Evolutionary conservation across 1,140 invertebrate genomes (phyloP).

Genomic region (Leptopilina boulardi): DNA sequence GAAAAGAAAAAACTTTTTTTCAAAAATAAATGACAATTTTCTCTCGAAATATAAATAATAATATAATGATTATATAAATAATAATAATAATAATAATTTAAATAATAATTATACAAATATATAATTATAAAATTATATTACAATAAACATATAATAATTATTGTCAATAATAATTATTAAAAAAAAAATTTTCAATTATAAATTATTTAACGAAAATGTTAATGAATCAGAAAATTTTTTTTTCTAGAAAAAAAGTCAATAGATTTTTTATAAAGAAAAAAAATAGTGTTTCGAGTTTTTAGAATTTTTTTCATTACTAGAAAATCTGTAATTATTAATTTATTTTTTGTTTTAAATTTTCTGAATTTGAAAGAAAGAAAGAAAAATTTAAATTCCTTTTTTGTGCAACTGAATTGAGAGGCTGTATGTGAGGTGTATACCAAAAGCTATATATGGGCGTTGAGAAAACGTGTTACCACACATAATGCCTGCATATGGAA

Average conservation of each 20-base stretch:
- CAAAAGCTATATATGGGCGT: neutral
- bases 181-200: no score
- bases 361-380: neutral
- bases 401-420: neutral
- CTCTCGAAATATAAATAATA: no score
- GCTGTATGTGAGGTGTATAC: slow-evolving; percentile 7
- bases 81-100: no score
- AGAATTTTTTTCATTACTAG: neutral
- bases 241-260: no score
- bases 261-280: neutral
- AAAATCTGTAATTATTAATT: no score
- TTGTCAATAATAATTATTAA: no score
- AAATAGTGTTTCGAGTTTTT: neutral
- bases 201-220: no score
- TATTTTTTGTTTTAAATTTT: neutral
- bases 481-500: slow-evolving; percentile 2
- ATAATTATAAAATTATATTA: no score
- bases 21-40: neutral
- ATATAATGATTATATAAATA: no score
- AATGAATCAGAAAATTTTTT: no score
- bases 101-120: no score
- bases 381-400: neutral
- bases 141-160: no score
- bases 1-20: neutral
- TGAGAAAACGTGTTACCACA: slow-evolving; percentile 9